Evolutionary conservation across 2,797 vertebrate genomes (phyloP).

Genomic region (Gymnocypris eckloni): DNA sequence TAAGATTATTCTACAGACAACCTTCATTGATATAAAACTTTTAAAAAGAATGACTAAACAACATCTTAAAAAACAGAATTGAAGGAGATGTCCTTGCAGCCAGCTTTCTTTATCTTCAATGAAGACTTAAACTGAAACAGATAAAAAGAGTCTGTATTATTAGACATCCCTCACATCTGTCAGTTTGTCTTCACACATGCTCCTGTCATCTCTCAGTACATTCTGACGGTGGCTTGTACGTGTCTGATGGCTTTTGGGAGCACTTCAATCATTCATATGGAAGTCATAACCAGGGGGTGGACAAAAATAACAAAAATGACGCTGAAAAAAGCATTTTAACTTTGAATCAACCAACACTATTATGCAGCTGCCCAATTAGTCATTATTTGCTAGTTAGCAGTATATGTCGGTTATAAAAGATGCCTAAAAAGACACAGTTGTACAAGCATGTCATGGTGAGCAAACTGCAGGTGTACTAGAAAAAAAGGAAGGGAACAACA

Average conservation of each 20-base stretch:
- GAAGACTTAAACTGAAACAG: constrained; percentile 11
- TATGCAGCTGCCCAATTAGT: constrained; percentile 11
- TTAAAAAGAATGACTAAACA: neutral
- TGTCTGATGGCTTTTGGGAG: constrained; percentile 42
- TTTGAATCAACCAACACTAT: constrained; percentile 15
- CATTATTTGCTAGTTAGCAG: constrained; percentile 9
- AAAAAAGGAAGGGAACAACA: neutral
- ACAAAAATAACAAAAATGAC: neutral
- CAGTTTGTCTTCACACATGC: constrained; percentile 40
- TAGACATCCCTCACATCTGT: constrained; percentile 50
- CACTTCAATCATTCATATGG: constrained; percentile 47
- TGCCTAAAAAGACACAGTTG: neutral
- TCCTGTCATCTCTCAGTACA: constrained; percentile 22
- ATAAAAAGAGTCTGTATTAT: constrained; percentile 33
- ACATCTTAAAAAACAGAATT: neutral
- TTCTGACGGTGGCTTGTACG: constrained; percentile 38
- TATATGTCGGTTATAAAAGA: neutral
- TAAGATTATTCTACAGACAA: neutral
- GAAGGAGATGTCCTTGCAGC: constrained; percentile 25
- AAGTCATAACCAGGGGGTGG: constrained; percentile 29
- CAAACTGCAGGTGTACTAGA: constrained; percentile 1
- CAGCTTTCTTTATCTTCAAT: constrained; percentile 37
- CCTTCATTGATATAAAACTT: neutral
- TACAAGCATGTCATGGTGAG: neutral
- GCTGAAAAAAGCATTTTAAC: constrained; percentile 14